Evolutionary conservation across 2,888 invertebrate species (phyloP), one percentile per base, ranked within the genome.

Genomic region (Zonitis immaculata): DNA sequence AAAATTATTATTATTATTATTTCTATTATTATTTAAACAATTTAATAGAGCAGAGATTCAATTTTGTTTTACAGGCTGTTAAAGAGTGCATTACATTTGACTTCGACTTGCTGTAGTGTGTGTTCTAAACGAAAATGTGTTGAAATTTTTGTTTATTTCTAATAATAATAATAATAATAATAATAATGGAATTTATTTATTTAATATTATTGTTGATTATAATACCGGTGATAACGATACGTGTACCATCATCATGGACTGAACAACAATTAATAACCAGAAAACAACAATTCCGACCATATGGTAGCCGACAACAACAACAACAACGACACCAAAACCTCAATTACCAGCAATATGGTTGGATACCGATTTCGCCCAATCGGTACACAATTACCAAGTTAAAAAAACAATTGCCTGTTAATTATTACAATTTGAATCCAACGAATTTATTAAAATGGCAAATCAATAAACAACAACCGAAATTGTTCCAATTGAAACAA

Each of bases 11-110:
- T n/a, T n/a, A n/a, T n/a, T n/a, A n/a, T n/a, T n/a, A n/a, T n/a
- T n/a, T n/a, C n/a, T n/a, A 6, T 44, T 20, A 22, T 11, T 22
- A 47, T 46, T 42, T 44, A 39, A 46, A 45, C 28, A 28, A 51
- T 51, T 39, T 51, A 25, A n/a, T 28, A 26, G 44, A 44, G 16
- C 44, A 28, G 14, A 16, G 11, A 28, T 44, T 44, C 16, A 35
- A 35, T 35, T 22, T 22, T 35, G 8, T 35, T 8, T 35, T 35
- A 8, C 35, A 35, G 35, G 16, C 35, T 35, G 35, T 18, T 35
- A 35, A 18, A 16, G 18, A 16, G 35, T 35, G 35, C 35, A 8
- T 16, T 35, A 18, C 35, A 16, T 7, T 14, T 6, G 2, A 32
- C 4, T 27, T 27, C 9, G 9, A 27, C 2, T 27, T 6, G 9